These are phyloP conservation scores for Cheilosia variabilis DNA, from an alignment of 2,888 invertebrate species.

Conservation along the genomic window DNA sequence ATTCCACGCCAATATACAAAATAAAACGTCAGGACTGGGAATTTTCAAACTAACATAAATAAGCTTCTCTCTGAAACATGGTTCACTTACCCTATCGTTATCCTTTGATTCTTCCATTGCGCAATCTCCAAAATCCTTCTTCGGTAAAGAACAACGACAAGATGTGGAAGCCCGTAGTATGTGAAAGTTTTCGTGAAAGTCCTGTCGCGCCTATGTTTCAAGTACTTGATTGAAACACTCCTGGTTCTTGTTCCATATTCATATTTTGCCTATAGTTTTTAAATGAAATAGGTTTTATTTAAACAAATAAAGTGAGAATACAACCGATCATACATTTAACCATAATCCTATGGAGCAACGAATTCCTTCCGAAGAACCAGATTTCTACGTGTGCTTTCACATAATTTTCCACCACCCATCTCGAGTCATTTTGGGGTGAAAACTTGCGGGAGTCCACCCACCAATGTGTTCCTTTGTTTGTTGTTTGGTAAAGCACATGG, in stretches of 20 bases:
- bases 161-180: constrained; percentile 60
- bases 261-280: constrained; percentile 8
- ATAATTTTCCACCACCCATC: constrained; percentile 51
- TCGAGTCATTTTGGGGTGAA: constrained; percentile 32
- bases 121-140: constrained; percentile 49
- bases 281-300: constrained; percentile 33
- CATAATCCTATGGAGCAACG: background rate
- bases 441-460: constrained; percentile 65
- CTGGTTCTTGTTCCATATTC: constrained; percentile 59
- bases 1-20: too few relatives aligned
- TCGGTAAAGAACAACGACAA: constrained; percentile 42
- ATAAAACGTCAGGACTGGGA: too few relatives aligned
- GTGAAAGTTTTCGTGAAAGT: constrained; percentile 58
- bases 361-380: background rate
- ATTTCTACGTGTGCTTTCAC: constrained; percentile 16
- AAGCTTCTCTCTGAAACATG: background rate
- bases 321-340: background rate
- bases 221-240: constrained; percentile 43
- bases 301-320: constrained; percentile 20
- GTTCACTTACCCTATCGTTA: constrained; percentile 40
- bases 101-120: constrained; percentile 41
- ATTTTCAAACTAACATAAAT: too few relatives aligned
- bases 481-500: constrained; percentile 69
- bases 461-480: constrained; percentile 66
- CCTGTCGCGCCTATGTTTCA: constrained; percentile 65